Base-by-base conservation (phyloP, 2,113 vertebrate species). In the Labrus mixtus region DNA sequence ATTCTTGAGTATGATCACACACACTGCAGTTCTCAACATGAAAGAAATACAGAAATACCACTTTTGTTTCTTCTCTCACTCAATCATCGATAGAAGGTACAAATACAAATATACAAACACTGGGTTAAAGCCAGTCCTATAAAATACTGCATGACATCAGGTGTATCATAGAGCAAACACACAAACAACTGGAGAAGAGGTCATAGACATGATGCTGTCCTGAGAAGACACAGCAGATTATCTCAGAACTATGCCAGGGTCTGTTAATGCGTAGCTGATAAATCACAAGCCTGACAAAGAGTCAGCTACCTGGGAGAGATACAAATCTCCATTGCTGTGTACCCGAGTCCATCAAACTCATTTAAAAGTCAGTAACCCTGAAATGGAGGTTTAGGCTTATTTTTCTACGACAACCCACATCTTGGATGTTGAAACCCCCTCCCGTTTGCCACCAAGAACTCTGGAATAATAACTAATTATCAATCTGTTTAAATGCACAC, bases 1-100 rank as follows among this genome's bases (percentile, higher is more conserved):
- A 71, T 64, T 70, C 55, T 50, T 54, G 33, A 45, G 50, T 51
- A 53, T 58, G 53, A 72, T 61, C 65, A 66, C 69, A 62, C 65
- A 36, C 65, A 12, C 20, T 20, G 29, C 46, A 58, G 58, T 19
- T 22, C 46, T 50, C 15, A 45, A 20, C 8, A 48, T 43, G 41
- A 20, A 13, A 43, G 10, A 65, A 64, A 64, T 11, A 39, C 5
- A 36, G 8, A 45, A 41, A 46, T 58, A 1, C 25, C 50, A 0
- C 10, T n/a, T 36, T 53, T 1, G 3, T 20, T 29, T 22, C 8
- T 43, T 57, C 48, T 12, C 11, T 33, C n/a, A 41, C 19, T 19
- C 20, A 20, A 25, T 11, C 39, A 68, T 17, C 20, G 43, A 0
- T 45, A 15, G 12, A 15, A 45, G 43, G n/a, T n/a, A n/a, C n/a